Evolutionary conservation across 92 coral and sea anemone species (phyloP).

Genomic region (Meandrina meandrites): DNA sequence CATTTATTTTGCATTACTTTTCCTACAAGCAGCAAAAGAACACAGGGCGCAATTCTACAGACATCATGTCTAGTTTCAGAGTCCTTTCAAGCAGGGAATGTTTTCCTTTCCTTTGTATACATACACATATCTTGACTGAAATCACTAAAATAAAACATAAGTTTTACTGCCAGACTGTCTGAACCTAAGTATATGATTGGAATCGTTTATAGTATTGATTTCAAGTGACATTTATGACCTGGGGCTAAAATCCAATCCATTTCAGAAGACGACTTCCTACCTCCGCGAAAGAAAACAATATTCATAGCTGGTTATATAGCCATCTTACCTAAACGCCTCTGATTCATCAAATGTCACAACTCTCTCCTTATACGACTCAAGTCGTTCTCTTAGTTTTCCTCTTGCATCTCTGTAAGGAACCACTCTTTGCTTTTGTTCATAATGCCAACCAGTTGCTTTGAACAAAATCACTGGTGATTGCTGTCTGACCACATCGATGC

Average conservation of each 20-base stretch:
- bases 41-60: background rate
- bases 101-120: background rate
- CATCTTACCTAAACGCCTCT: conserved; percentile 61
- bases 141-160: background rate
- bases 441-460: conserved; percentile 67
- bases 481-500: conserved; percentile 43
- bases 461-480: conserved; percentile 48
- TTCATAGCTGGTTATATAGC: background rate
- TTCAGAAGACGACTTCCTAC: background rate
- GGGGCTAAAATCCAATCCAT: background rate
- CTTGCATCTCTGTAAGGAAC: conserved; percentile 53
- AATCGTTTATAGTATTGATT: background rate
- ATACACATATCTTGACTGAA: background rate
- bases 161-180: background rate
- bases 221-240: background rate
- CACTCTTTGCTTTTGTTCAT: conserved; percentile 51
- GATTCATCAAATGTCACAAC: conserved; percentile 47
- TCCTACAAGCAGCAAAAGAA: background rate
- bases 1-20: too few relatives aligned
- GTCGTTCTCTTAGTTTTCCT: conserved; percentile 60
- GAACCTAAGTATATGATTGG: background rate
- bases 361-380: conserved; percentile 56
- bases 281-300: background rate
- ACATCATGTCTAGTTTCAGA: too few relatives aligned
- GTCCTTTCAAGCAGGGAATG: background rate